Evolutionary conservation across 2,888 invertebrate genomes (phyloP).

Genomic region (Lobophora halterata): DNA sequence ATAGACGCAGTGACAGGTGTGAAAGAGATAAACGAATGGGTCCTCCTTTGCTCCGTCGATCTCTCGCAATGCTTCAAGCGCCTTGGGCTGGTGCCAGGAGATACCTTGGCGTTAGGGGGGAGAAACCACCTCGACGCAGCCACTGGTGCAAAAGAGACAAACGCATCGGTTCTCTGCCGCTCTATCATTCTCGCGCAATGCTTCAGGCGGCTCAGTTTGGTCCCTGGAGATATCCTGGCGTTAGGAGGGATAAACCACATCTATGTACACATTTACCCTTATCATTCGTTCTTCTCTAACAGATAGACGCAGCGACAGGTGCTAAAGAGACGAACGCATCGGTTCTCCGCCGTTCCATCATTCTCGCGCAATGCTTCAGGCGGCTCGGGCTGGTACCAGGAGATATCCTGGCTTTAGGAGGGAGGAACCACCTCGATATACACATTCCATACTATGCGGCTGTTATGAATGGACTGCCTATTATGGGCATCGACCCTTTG

Average conservation of each 20-base stretch:
- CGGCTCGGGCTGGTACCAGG: constrained; percentile 50
- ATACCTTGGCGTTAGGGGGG: no score
- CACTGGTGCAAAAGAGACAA: constrained; percentile 56
- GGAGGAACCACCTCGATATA: constrained; percentile 58
- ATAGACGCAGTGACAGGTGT: constrained; percentile 65
- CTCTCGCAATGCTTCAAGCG: no score
- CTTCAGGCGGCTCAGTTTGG: constrained; percentile 43
- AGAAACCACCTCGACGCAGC: constrained; percentile 64
- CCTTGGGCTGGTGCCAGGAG: no score
- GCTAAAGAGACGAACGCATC: constrained; percentile 53
- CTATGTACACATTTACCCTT: constrained; percentile 58
- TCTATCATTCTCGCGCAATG: constrained; percentile 48
- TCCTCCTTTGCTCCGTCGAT: no score
- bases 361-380: constrained; percentile 49
- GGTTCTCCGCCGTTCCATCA: constrained; percentile 48
- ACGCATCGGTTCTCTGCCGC: constrained; percentile 47
- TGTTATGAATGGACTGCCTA: constrained; percentile 52
- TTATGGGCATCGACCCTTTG: constrained; percentile 56
- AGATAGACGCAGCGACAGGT: constrained; percentile 67
- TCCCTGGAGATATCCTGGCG: constrained; percentile 57
- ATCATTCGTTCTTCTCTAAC: constrained; percentile 15
- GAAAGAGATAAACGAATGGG: no score
- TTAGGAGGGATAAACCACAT: constrained; percentile 58
- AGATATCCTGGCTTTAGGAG: constrained; percentile 56
- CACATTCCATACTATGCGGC: constrained; percentile 62